Evolutionary conservation across 92 coral and sea anemone species (phyloP).

Genomic region (Porites lobata): DNA sequence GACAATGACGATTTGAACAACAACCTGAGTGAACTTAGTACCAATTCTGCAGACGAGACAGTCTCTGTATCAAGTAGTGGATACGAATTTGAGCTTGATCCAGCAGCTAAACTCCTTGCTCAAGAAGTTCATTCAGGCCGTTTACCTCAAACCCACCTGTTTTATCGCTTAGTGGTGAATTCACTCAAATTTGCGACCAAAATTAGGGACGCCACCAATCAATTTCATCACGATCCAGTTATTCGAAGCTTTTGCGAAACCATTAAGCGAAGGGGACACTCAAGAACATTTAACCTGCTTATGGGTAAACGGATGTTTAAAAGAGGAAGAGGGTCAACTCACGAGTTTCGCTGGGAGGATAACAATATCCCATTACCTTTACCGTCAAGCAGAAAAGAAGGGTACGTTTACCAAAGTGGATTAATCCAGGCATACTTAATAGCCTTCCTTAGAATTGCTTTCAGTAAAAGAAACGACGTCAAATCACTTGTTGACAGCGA

Average conservation of each 20-base stretch:
- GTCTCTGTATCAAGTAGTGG: slow-evolving; percentile 8
- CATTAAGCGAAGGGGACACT: slow-evolving; percentile 5
- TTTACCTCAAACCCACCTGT: slow-evolving; percentile 8
- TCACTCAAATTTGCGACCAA: slow-evolving; percentile 5
- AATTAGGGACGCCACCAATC: background rate
- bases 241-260: slow-evolving; percentile 13
- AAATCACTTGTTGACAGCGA: slow-evolving; percentile 6
- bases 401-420: slow-evolving; percentile 25
- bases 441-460: slow-evolving; percentile 17
- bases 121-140: slow-evolving; percentile 31
- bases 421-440: slow-evolving; percentile 22
- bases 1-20: background rate
- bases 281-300: background rate
- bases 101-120: slow-evolving; percentile 27
- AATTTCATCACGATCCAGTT: background rate
- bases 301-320: background rate
- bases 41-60: slow-evolving; percentile 1
- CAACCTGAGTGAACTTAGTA: background rate
- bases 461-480: slow-evolving; percentile 28
- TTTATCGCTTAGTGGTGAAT: slow-evolving; percentile 16
- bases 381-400: slow-evolving; percentile 6
- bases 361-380: slow-evolving; percentile 13
- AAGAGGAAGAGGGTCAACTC: slow-evolving; percentile 24
- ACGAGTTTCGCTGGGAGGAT: slow-evolving; percentile 31
- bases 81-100: slow-evolving; percentile 7